Conservation (phyloP, 92 coral and sea anemone genomes). For the Micromussa lordhowensis region DNA sequence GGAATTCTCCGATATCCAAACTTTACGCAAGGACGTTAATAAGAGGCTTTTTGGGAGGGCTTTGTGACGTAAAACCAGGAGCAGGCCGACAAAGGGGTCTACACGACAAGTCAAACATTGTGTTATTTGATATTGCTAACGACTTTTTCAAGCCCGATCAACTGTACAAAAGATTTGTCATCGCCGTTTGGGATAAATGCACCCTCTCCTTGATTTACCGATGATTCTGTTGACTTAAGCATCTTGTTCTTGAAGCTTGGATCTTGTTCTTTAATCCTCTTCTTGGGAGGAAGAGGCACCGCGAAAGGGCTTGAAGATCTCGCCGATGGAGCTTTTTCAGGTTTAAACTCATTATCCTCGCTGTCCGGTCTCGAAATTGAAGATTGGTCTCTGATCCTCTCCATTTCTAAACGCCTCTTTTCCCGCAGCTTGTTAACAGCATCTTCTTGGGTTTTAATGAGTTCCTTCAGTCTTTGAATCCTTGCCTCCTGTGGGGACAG, state of each 20-base stretch:
- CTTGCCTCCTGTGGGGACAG: slow-evolving; percentile 88
- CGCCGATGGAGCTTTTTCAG: slow-evolving; percentile 11
- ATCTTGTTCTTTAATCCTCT: slow-evolving; percentile 25
- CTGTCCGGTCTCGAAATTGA: slow-evolving; percentile 12
- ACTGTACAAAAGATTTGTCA: slow-evolving; percentile 80
- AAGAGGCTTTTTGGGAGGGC: not conserved
- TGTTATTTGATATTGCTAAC: slow-evolving; percentile 65
- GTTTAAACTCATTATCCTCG: not conserved
- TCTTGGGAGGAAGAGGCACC: slow-evolving; percentile 87
- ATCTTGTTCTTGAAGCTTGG: slow-evolving; percentile 20
- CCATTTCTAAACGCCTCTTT: slow-evolving; percentile 80
- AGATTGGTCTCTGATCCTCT: slow-evolving; percentile 61
- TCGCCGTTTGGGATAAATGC: slow-evolving; percentile 89
- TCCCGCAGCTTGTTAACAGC: slow-evolving; percentile 81
- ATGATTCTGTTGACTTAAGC: slow-evolving; percentile 46
- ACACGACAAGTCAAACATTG: not conserved
- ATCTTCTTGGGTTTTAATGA: slow-evolving; percentile 82
- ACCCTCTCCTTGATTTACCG: slow-evolving; percentile 39
- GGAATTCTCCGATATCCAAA: not conserved
- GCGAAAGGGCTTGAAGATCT: slow-evolving; percentile 66
- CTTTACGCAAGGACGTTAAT: not conserved
- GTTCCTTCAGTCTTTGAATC: slow-evolving; percentile 87
- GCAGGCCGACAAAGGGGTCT: not conserved
- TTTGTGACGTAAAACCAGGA: not conserved
- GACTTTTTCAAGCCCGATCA: slow-evolving; percentile 93